phyloP scores from a whole-genome alignment of 2,888 invertebrate genomes.

The Cinara cedri region DNA sequence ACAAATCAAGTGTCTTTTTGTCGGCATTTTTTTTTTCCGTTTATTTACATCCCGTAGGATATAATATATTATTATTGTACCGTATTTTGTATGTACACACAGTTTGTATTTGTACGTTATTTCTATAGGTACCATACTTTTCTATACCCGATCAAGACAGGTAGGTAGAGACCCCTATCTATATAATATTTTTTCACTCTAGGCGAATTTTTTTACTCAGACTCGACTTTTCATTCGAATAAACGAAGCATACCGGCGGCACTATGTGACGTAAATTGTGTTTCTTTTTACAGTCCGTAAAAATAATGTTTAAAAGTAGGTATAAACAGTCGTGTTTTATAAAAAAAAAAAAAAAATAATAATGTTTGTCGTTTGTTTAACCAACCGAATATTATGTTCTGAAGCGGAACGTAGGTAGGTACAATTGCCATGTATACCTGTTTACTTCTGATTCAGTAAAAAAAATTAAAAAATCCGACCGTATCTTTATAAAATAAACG shows the following conservation, averaged over 20 bases:
- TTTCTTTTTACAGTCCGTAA: background rate
- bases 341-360: constrained; percentile 29
- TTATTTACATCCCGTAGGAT: constrained; percentile 16
- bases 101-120: constrained; percentile 4
- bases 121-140: background rate
- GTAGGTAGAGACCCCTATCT: background rate
- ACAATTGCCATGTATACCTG: background rate
- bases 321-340: background rate
- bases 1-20: constrained; percentile 38
- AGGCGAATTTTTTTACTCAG: background rate
- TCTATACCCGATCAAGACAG: constrained; percentile 23
- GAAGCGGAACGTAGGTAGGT: background rate
- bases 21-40: constrained; percentile 10
- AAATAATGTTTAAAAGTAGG: constrained; percentile 7
- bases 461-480: too few relatives aligned
- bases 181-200: background rate
- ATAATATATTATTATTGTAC: background rate
- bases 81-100: constrained; percentile 12
- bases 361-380: constrained; percentile 26
- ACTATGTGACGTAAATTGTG: background rate
- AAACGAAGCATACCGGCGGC: constrained; percentile 4
- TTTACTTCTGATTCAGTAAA: background rate
- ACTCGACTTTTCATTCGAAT: constrained; percentile 43
- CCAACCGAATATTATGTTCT: constrained; percentile 11
- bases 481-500: too few relatives aligned